Percentiles rank a stretch among this genome's conserved stretches.
These are phyloP conservation scores for Erebia epiphron DNA, from an alignment of 2,888 invertebrate genomes.

Conservation along the genomic window DNA sequence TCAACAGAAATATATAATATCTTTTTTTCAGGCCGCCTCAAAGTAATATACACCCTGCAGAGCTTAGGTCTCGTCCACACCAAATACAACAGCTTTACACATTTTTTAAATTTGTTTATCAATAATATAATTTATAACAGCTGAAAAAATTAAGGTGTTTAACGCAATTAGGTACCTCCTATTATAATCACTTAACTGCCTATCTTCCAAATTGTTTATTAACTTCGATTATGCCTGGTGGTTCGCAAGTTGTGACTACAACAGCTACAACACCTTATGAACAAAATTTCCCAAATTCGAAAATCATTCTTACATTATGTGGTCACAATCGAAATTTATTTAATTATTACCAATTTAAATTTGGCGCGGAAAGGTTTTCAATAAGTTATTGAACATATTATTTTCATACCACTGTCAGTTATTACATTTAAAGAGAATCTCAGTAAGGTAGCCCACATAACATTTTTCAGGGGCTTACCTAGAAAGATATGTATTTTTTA, in stretches of 20 bases:
- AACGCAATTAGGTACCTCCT: no score
- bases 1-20: slow-evolving; percentile 21
- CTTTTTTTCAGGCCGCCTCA: slow-evolving; percentile 29
- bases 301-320: background rate
- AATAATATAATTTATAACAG: background rate
- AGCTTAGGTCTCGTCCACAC: slow-evolving; percentile 55
- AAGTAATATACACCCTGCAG: slow-evolving; percentile 73
- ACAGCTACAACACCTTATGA: no score
- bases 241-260: no score
- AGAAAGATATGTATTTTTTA: no score
- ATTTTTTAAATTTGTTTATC: background rate
- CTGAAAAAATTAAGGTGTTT: background rate
- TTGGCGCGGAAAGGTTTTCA: no score
- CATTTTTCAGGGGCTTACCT: no score
- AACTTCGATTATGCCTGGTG: no score
- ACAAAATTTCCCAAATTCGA: no score
- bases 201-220: background rate
- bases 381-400: no score
- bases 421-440: no score
- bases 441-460: no score
- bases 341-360: background rate
- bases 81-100: background rate
- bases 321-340: background rate
- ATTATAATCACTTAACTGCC: background rate
- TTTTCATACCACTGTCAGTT: no score